Conservation (phyloP, 2,888 invertebrate species). For the Trissolcus brochymenae region DNA sequence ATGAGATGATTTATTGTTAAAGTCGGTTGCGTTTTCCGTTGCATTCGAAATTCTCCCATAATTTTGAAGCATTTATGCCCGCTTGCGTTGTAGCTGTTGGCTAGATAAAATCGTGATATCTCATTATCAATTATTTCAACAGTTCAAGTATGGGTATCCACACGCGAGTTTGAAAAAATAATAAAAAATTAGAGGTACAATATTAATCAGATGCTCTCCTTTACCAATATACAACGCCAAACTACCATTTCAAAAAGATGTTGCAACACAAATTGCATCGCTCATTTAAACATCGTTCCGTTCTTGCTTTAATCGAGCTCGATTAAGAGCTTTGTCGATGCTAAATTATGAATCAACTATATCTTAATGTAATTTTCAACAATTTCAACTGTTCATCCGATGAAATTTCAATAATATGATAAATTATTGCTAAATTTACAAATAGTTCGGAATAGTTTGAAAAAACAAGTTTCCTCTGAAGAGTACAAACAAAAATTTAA, state of each 20-base stretch:
- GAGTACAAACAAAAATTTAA: no score
- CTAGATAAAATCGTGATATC: slow-evolving; percentile 10
- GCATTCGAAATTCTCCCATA: slow-evolving; percentile 6
- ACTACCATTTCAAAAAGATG: slow-evolving; percentile 6
- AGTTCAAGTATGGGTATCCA: not conserved
- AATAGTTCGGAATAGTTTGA: no score
- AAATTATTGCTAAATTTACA: no score
- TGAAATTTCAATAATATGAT: no score
- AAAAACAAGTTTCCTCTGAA: no score
- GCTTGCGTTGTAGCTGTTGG: not conserved
- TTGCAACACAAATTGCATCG: slow-evolving; percentile 4
- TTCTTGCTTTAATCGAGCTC: not conserved
- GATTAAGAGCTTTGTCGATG: no score
- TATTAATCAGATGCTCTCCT: slow-evolving; percentile 14
- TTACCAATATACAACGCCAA: not conserved
- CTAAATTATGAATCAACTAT: no score
- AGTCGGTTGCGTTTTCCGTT: not conserved
- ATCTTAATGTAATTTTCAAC: no score
- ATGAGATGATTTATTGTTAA: slow-evolving; percentile 6
- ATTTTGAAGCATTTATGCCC: slow-evolving; percentile 3
- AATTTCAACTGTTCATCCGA: no score
- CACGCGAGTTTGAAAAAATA: slow-evolving; percentile 4
- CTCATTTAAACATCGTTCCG: not conserved
- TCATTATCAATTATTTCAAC: slow-evolving; percentile 21
- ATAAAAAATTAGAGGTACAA: slow-evolving; percentile 2